phyloP scores from a whole-genome alignment of 2,113 vertebrate genomes.

The Danionella cerebrum region DNA sequence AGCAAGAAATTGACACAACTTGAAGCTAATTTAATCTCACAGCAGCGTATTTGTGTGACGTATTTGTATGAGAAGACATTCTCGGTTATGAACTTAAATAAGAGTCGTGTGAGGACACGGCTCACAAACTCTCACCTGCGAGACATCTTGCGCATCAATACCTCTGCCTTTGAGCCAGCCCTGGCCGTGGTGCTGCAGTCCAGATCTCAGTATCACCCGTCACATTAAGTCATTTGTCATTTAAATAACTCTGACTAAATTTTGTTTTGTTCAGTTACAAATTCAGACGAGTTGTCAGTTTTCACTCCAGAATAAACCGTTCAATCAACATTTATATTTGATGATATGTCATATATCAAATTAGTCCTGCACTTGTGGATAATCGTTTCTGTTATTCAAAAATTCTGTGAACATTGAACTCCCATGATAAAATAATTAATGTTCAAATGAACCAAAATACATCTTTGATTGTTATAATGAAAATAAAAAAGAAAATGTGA shows the following conservation, averaged over 20 bases:
- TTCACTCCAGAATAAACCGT: too few species aligned
- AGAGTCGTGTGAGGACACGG: neutral
- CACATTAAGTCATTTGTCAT: too few species aligned
- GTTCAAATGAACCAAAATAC: neutral
- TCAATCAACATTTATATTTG: too few species aligned
- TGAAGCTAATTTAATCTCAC: too few species aligned
- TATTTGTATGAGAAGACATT: conserved; percentile 23
- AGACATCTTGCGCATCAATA: too few species aligned
- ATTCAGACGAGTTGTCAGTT: too few species aligned
- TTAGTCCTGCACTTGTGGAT: neutral
- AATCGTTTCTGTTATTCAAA: neutral
- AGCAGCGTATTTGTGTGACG: neutral
- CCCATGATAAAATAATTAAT: neutral
- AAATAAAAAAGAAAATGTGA: neutral
- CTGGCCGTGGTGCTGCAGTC: too few species aligned
- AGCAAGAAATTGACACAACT: too few species aligned
- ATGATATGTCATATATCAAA: neutral
- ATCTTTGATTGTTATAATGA: neutral
- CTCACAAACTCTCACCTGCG: neutral
- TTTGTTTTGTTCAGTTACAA: too few species aligned
- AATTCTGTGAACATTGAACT: neutral
- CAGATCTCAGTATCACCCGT: too few species aligned
- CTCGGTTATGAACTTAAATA: conserved; percentile 11
- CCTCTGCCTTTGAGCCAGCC: too few species aligned
- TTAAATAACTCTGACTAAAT: too few species aligned